A percentile compares a stretch with the other conserved stretches of the same genome.
phyloP scores from a whole-genome alignment of 2,113 vertebrate genomes.

The Nycticryphes semicollaris region DNA sequence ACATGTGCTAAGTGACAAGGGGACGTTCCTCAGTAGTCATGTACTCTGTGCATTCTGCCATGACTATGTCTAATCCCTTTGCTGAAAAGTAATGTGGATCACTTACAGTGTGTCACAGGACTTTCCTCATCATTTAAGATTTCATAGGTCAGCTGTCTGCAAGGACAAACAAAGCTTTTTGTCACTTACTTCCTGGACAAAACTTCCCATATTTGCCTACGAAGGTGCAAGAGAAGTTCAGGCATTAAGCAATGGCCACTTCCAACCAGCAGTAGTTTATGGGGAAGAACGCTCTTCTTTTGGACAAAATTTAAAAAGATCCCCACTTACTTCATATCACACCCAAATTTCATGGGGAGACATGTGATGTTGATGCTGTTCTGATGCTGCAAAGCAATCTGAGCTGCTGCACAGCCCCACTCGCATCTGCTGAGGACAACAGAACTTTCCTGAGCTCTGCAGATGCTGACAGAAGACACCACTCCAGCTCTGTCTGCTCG shows the following conservation, averaged over 20 bases:
- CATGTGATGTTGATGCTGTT: background rate
- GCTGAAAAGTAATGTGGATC: background rate
- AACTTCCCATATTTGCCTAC: background rate
- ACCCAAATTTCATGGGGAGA: background rate
- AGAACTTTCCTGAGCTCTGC: background rate
- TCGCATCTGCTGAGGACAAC: background rate
- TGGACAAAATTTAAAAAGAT: background rate
- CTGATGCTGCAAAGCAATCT: background rate
- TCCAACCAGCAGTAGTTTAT: background rate
- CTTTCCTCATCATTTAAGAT: background rate
- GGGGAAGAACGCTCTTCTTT: background rate
- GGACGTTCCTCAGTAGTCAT: background rate
- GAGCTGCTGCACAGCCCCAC: background rate
- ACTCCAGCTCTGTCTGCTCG: background rate
- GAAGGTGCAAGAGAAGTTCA: background rate
- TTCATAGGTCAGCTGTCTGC: background rate
- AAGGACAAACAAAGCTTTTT: conserved; percentile 16
- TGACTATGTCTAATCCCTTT: background rate
- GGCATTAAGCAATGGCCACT: background rate
- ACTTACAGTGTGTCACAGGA: background rate
- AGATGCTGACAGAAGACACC: background rate
- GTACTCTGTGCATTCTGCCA: background rate
- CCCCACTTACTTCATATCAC: background rate
- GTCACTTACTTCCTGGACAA: background rate
- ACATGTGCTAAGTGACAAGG: background rate